Percentiles rank a stretch among this genome's conserved stretches.
phyloP scores from a whole-genome alignment of 2,113 vertebrate genomes.

The Ammodytes dubius region DNA sequence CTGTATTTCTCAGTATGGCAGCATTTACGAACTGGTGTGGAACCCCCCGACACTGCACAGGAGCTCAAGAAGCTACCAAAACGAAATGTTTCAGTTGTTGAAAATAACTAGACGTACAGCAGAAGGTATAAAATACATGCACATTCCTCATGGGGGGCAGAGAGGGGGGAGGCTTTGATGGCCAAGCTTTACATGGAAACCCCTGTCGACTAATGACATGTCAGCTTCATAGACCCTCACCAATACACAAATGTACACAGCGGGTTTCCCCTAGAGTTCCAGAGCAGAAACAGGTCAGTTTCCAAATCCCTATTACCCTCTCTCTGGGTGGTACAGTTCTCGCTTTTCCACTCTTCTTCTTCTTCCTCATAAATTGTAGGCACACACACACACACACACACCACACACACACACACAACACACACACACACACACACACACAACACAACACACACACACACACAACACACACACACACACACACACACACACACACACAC shows the following conservation, averaged over 20 bases:
- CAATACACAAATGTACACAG: conserved; percentile 45
- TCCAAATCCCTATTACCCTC: conserved; percentile 67
- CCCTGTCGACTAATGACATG: conserved; percentile 61
- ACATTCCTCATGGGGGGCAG: conserved; percentile 25
- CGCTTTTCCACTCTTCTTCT: conserved; percentile 55
- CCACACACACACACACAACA: too few relatives aligned
- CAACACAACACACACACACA: too few relatives aligned
- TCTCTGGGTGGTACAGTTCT: conserved; percentile 66
- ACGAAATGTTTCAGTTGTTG: too few relatives aligned
- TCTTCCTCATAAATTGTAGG: conserved; percentile 64
- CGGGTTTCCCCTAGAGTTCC: conserved; percentile 8
- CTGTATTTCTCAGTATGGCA: too few relatives aligned
- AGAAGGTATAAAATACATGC: neutral
- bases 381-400: conserved; percentile 27
- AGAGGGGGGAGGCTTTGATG: conserved; percentile 58
- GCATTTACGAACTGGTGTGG: too few relatives aligned
- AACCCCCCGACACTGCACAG: too few relatives aligned
- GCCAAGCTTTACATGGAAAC: conserved; percentile 55
- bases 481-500: too few relatives aligned
- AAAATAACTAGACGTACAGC: too few relatives aligned
- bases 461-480: too few relatives aligned
- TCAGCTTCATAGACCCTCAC: conserved; percentile 62
- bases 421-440: too few relatives aligned
- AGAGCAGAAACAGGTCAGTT: conserved; percentile 40
- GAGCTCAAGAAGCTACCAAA: too few relatives aligned